Base-by-base conservation (phyloP, 2,888 invertebrate species). In the Automeris io region DNA sequence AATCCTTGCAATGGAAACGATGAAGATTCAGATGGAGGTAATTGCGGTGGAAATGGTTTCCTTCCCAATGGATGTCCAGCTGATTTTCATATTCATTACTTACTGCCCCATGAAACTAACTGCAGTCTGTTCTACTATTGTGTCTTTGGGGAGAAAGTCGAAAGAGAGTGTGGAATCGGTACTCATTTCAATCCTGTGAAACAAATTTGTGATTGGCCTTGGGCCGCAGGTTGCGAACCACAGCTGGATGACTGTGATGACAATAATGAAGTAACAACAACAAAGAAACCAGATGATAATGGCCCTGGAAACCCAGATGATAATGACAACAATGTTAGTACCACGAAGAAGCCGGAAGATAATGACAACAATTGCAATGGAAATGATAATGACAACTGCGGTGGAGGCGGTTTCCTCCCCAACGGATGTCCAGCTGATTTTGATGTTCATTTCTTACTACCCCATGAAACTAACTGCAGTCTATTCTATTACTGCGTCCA, bases 21-120 rank as follows among this genome's bases (percentile, higher is more conserved):
- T 2, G 32, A 13, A 3, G 32, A 11, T n/a, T 33, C 19, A 12
- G 12, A 6, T 11, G 33, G 23, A 7, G 25, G 19, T 11, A 18
- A 12, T 8, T 24, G 23, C 4, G 18, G 23, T 19, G 33, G 31
- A 1, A 39, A 35, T 8, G 43, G 13, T 1, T 29, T 40, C 4
- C 40, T 46, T 0, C 56, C 55, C 1, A 66, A 62, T 21, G 63
- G 65, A 0, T 66, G 66, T 34, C 66, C 67, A 2, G 42, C 50
- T 4, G 45, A 66, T 26, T 57, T 43, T 11, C n/a, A 46, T 5
- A 25, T 55, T 2, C 37, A 57, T 7, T 40, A 43, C 0, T 47
- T 61, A 0, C 16, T 67, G 8, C 62, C 70, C 1, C 63, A 67
- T 8, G 58, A 59, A 23, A 39, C 22, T 1, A 42, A 59, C 29